phyloP scores from a whole-genome alignment of 2,888 invertebrate genomes.

The Cordilura impudica region DNA sequence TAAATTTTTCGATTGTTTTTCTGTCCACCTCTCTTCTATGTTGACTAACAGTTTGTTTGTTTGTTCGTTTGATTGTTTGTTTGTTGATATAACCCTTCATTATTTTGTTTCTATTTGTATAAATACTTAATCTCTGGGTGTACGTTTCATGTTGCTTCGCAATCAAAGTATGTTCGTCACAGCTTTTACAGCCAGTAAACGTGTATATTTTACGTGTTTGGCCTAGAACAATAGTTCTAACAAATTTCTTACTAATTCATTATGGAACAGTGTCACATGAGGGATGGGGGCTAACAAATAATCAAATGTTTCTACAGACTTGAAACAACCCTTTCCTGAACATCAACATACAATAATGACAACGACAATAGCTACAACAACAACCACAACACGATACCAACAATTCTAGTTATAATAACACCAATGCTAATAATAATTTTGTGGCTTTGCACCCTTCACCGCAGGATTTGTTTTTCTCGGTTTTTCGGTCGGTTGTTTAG shows the following conservation, averaged over 20 bases:
- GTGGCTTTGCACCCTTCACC: conserved; percentile 63
- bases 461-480: conserved; percentile 48
- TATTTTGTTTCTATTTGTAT: conserved; percentile 59
- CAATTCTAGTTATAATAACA: conserved; percentile 59
- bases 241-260: conserved; percentile 60
- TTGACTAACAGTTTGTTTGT: conserved; percentile 30
- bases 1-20: conserved; percentile 32
- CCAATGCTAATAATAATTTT: conserved; percentile 64
- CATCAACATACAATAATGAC: conserved; percentile 13
- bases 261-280: conserved; percentile 30
- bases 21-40: not conserved
- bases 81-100: conserved; percentile 62
- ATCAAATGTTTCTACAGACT: conserved; percentile 38
- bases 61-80: conserved; percentile 38
- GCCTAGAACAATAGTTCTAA: conserved; percentile 52
- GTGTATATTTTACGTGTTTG: conserved; percentile 16
- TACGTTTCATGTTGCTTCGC: conserved; percentile 38
- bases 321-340: conserved; percentile 50
- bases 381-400: conserved; percentile 45
- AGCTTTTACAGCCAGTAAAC: conserved; percentile 15
- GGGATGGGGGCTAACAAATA: conserved; percentile 41
- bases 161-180: conserved; percentile 29
- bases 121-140: conserved; percentile 59
- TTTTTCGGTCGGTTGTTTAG: not conserved
- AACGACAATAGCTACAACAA: not conserved